phyloP scores from a whole-genome alignment of 2,797 vertebrate genomes.

The Numenius phaeopus region DNA sequence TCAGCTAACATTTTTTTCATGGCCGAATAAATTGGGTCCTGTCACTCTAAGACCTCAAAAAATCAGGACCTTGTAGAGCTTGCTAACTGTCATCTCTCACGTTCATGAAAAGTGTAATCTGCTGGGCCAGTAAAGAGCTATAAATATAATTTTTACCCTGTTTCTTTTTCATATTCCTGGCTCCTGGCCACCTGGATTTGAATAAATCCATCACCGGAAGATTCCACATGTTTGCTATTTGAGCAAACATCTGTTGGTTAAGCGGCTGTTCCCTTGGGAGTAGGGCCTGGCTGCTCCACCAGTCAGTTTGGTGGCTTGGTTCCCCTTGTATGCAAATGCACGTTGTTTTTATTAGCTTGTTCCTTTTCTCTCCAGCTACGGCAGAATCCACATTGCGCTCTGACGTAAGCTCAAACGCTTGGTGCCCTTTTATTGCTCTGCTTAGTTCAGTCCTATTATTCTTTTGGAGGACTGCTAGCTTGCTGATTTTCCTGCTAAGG shows the following conservation, averaged over 20 bases:
- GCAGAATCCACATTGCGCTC: neutral
- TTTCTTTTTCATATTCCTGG: constrained; percentile 55
- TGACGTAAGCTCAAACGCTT: neutral
- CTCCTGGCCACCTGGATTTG: constrained; percentile 62
- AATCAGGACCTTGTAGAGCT: neutral
- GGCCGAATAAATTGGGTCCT: neutral
- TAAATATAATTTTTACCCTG: constrained; percentile 46
- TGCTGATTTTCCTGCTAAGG: neutral
- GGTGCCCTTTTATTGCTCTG: neutral
- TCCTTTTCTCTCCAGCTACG: neutral
- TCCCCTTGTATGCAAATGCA: constrained; percentile 61
- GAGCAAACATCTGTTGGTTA: constrained; percentile 70
- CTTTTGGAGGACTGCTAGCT: neutral
- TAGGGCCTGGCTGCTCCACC: constrained; percentile 44
- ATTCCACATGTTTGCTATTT: constrained; percentile 72
- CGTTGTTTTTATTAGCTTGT: neutral
- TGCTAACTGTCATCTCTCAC: constrained; percentile 17
- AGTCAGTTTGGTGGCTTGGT: constrained; percentile 36
- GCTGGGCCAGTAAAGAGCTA: constrained; percentile 18
- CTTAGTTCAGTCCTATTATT: neutral
- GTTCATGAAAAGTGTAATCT: constrained; percentile 62
- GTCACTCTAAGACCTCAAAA: neutral
- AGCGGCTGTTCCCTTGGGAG: constrained; percentile 44
- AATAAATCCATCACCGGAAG: constrained; percentile 70
- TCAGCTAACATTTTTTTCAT: neutral